These are phyloP conservation scores for Enteromius afrohamiltoni DNA, from an alignment of 2,797 vertebrate genomes.

Conservation along the genomic window DNA sequence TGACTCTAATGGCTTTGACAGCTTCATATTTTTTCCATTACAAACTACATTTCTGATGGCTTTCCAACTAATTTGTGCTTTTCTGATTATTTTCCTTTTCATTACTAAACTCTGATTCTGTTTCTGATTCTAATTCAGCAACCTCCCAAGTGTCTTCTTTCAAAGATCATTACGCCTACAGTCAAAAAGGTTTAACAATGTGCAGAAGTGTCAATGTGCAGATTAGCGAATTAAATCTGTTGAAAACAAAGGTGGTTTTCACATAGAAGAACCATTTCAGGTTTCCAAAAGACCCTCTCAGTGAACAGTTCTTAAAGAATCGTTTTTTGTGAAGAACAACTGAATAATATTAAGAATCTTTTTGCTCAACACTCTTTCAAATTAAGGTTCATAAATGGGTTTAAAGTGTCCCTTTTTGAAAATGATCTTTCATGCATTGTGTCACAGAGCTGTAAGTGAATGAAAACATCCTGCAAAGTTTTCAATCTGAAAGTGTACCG, in stretches of 20 bases:
- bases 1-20: background rate
- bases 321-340: background rate
- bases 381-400: background rate
- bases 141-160: conserved; percentile 1
- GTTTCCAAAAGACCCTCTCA: background rate
- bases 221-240: background rate
- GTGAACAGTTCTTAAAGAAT: background rate
- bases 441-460: too few relatives aligned
- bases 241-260: background rate
- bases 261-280: background rate
- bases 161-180: background rate
- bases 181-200: background rate
- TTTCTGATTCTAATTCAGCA: background rate
- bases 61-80: background rate
- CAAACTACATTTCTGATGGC: background rate
- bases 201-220: background rate
- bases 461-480: too few relatives aligned
- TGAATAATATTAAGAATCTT: background rate
- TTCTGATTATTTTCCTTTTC: background rate
- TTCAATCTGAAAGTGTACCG: too few relatives aligned
- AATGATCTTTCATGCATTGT: too few relatives aligned
- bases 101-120: conserved; percentile 2
- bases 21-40: background rate
- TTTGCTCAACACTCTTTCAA: background rate
- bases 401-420: too few relatives aligned